These are phyloP conservation scores for Lagorchestes hirsutus DNA, from an alignment of 2,797 vertebrate genomes.

Conservation along the genomic window DNA sequence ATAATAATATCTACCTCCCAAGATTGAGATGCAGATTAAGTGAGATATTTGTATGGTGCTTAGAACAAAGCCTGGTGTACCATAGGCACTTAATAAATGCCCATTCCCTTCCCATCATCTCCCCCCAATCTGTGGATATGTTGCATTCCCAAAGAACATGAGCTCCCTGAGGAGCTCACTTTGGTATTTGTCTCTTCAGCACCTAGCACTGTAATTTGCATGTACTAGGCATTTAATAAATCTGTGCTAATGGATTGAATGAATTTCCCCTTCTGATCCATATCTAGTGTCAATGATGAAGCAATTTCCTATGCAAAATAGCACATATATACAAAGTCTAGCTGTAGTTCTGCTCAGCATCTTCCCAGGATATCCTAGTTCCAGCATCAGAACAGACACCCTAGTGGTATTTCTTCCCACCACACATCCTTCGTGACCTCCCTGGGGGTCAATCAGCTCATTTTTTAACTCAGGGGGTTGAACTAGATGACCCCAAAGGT, in stretches of 20 bases:
- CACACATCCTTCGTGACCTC: not conserved
- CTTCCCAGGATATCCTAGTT: not conserved
- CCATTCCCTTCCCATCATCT: not conserved
- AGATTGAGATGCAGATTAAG: not conserved
- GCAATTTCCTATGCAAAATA: not conserved
- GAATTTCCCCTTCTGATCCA: not conserved
- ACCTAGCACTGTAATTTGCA: not conserved
- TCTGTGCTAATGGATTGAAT: not conserved
- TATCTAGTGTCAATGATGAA: not conserved
- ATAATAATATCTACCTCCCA: not conserved
- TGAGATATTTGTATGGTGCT: not conserved
- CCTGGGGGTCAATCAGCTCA: not conserved
- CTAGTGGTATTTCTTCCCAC: not conserved
- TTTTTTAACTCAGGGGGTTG: not conserved
- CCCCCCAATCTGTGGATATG: not conserved
- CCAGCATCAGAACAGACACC: not conserved
- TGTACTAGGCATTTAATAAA: not conserved
- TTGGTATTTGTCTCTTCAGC: not conserved
- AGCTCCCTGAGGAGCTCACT: not conserved
- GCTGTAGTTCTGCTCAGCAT: not conserved
- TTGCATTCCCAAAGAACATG: not conserved
- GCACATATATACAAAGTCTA: not conserved
- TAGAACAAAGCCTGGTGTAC: not conserved
- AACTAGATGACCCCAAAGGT: not conserved
- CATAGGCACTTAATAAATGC: not conserved